These are phyloP conservation scores for Drosophila sp. DNA, from an alignment of 1,140 invertebrate species.

Conservation along the genomic window DNA sequence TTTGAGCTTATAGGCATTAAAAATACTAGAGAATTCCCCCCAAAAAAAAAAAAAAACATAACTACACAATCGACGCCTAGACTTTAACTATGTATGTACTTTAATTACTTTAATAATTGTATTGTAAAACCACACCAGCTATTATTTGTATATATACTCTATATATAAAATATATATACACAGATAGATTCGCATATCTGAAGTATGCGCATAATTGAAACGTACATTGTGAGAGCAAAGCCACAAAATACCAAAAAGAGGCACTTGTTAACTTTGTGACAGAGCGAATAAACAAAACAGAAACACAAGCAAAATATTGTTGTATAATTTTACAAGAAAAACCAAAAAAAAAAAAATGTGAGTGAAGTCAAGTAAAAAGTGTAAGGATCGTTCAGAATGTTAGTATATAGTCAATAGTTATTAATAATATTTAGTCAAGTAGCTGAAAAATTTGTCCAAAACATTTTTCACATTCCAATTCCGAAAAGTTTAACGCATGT, in stretches of 20 bases:
- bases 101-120: conserved; percentile 30
- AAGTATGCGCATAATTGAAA: conserved; percentile 38
- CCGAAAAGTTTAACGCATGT: conserved; percentile 20
- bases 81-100: conserved; percentile 49
- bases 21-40: conserved; percentile 36
- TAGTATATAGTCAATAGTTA: conserved; percentile 28
- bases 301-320: conserved; percentile 24
- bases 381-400: conserved; percentile 40
- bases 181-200: conserved; percentile 39
- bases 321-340: conserved; percentile 47
- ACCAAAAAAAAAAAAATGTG: conserved; percentile 4
- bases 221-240: conserved; percentile 20
- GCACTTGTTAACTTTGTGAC: conserved; percentile 63
- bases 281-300: conserved; percentile 40
- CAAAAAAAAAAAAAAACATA: background rate
- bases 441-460: conserved; percentile 44
- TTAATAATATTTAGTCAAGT: conserved; percentile 38
- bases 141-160: conserved; percentile 40
- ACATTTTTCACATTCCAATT: conserved; percentile 35
- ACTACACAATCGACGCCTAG: conserved; percentile 44
- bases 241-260: conserved; percentile 36
- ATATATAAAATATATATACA: conserved; percentile 19
- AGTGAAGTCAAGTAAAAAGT: background rate
- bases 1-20: conserved; percentile 81
- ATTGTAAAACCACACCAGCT: conserved; percentile 42